These are phyloP conservation scores for Drosophila repletoides DNA, from an alignment of 1,140 invertebrate species.

Conservation along the genomic window DNA sequence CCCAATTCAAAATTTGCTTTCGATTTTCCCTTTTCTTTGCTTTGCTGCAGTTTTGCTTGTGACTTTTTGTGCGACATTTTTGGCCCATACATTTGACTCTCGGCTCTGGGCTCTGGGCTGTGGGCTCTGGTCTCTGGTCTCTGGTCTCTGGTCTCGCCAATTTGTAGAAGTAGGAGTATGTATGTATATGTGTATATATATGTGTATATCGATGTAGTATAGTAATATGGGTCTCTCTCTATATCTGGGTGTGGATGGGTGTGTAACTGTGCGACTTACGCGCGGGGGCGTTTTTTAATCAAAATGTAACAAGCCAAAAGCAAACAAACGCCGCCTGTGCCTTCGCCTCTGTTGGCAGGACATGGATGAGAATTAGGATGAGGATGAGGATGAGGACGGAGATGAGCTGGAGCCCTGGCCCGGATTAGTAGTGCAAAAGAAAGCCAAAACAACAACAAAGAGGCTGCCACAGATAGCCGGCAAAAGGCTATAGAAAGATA, in stretches of 20 bases:
- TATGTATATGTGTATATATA: slow-evolving; percentile 26
- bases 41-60: slow-evolving; percentile 50
- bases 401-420: slow-evolving; percentile 38
- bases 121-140: neutral
- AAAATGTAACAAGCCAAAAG: slow-evolving; percentile 81
- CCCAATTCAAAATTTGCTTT: slow-evolving; percentile 29
- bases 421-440: slow-evolving; percentile 74
- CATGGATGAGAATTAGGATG: too few relatives aligned
- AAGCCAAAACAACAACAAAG: slow-evolving; percentile 46
- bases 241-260: slow-evolving; percentile 5
- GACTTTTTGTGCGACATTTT: slow-evolving; percentile 62
- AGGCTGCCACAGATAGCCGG: slow-evolving; percentile 72
- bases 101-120: slow-evolving; percentile 29
- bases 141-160: neutral
- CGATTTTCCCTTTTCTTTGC: slow-evolving; percentile 25
- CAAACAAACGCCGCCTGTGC: slow-evolving; percentile 61
- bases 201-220: too few relatives aligned
- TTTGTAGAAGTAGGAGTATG: neutral
- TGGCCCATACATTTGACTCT: slow-evolving; percentile 63
- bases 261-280: slow-evolving; percentile 54
- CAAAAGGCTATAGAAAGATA: slow-evolving; percentile 69
- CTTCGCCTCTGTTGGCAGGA: slow-evolving; percentile 13
- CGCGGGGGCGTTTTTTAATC: slow-evolving; percentile 80
- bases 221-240: slow-evolving; percentile 6
- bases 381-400: too few relatives aligned